Base-by-base conservation (phyloP, 2,113 vertebrate species). In the human region DNA sequence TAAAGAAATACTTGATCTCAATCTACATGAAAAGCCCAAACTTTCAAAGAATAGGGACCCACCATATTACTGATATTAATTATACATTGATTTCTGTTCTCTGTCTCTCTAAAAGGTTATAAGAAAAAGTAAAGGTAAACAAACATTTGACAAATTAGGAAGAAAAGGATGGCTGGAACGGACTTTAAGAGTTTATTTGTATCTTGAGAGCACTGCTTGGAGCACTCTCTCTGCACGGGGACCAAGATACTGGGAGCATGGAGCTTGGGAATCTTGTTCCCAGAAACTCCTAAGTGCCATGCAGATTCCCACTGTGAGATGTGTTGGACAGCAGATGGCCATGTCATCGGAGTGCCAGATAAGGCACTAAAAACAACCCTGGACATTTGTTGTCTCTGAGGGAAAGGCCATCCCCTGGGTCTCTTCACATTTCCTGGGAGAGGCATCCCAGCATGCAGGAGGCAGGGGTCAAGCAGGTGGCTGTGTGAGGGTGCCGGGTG, bases 371-470 rank as follows among this genome's bases (percentile, higher is more conserved):
- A 52, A 25, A 91, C 87, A 93, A 57, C 48, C 48, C 79, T 80
- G 92, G 45, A 35, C 70, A 48, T 72, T 84, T 76, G 75, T 68
- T 84, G 38, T 35, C 38, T 40, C 75, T 8, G 11, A 43, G 50
- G 5, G 8, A 12, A 86, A 75, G 75, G 73, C 50, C 30, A 68
- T 38, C 52, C 32, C 81, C 9, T 68, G 59, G 79, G 13, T 35
- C 52, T 96, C 55, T 38, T 45, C 7, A n/a, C 66, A 79, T 23
- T 79, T 92, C 88, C 61, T n/a, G 50, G 38, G 66, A 76, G 96
- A 64, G 88, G 38, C 43, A 48, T 55, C 22, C 23, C 1, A 3
- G 30, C 11, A 35, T 8, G 0, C 1, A 2, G 23, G 35, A 78
- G 17, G 16, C 0, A 43, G 59, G 17, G 32, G 25, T 48, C 78